Conservation (phyloP, 2,888 invertebrate genomes). For the Lasioglossum malachurum region DNA sequence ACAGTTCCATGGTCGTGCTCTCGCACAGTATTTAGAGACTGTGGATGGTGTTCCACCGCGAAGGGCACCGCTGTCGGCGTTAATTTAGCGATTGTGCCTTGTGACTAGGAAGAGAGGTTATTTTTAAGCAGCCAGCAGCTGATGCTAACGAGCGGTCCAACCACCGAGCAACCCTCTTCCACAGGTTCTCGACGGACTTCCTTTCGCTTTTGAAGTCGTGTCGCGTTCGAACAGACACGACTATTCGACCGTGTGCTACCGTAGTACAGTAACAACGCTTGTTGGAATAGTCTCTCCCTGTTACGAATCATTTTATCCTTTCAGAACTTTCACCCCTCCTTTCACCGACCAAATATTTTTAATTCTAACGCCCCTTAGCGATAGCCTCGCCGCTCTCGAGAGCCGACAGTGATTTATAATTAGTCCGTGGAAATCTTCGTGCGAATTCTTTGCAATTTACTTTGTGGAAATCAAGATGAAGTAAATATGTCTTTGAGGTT, state of each 20-base stretch:
- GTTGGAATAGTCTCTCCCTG: neutral
- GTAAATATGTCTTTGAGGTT: neutral
- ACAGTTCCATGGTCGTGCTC: slow-evolving; percentile 1
- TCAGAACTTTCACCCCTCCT: neutral
- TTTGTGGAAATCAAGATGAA: neutral
- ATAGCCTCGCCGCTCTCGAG: neutral
- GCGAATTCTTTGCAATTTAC: neutral
- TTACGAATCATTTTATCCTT: neutral
- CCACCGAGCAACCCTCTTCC: slow-evolving; percentile 69
- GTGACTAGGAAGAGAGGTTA: slow-evolving; percentile 63
- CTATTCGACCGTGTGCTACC: slow-evolving; percentile 7
- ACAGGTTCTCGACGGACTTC: slow-evolving; percentile 29
- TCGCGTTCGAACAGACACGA: slow-evolving; percentile 35
- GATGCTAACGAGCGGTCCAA: slow-evolving; percentile 75
- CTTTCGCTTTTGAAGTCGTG: slow-evolving; percentile 41
- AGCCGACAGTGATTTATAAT: neutral
- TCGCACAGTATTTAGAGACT: slow-evolving; percentile 39
- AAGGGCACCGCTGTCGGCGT: slow-evolving; percentile 48
- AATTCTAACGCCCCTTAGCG: neutral
- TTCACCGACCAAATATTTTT: neutral
- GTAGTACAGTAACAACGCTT: neutral
- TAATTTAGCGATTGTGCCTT: slow-evolving; percentile 73
- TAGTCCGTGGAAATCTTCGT: neutral
- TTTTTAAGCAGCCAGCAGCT: slow-evolving; percentile 73
- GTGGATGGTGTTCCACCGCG: slow-evolving; percentile 30